Percentiles rank a stretch among this genome's conserved stretches.
Conservation (phyloP, 2,888 invertebrate species). For the Horisme vitalbata region DNA sequence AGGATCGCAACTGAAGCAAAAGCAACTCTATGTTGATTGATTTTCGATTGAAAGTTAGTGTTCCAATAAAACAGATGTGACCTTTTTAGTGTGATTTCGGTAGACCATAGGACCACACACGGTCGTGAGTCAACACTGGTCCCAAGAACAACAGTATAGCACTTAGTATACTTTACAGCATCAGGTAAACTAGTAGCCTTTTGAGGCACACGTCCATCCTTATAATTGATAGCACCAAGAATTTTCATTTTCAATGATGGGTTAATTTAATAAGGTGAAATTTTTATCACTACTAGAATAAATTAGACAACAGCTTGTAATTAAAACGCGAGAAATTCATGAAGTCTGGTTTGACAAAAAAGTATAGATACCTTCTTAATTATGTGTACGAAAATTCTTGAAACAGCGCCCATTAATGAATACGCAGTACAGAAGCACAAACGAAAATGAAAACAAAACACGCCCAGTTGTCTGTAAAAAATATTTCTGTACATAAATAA, state of each 20-base stretch:
- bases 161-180: conserved; percentile 74
- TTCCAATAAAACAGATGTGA: conserved; percentile 28
- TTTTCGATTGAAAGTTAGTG: conserved; percentile 46
- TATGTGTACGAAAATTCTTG: too few relatives aligned
- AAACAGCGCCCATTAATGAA: background rate
- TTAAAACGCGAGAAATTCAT: too few relatives aligned
- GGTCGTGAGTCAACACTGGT: conserved; percentile 70
- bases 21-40: conserved; percentile 33
- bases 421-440: conserved; percentile 10
- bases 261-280: background rate
- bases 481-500: conserved; percentile 26
- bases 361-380: too few relatives aligned
- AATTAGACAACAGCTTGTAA: too few relatives aligned
- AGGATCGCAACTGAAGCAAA: conserved; percentile 31
- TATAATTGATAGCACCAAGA: too few relatives aligned
- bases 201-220: conserved; percentile 56
- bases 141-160: conserved; percentile 77
- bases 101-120: conserved; percentile 74
- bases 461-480: conserved; percentile 21
- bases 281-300: too few relatives aligned
- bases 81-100: conserved; percentile 29
- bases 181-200: conserved; percentile 74
- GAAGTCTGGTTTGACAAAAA: too few relatives aligned
- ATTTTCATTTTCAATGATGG: conserved; percentile 2
- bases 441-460: conserved; percentile 19